Evolutionary conservation across 2,113 vertebrate species (phyloP).

Genomic region (Thalassarche chlororhynchos): DNA sequence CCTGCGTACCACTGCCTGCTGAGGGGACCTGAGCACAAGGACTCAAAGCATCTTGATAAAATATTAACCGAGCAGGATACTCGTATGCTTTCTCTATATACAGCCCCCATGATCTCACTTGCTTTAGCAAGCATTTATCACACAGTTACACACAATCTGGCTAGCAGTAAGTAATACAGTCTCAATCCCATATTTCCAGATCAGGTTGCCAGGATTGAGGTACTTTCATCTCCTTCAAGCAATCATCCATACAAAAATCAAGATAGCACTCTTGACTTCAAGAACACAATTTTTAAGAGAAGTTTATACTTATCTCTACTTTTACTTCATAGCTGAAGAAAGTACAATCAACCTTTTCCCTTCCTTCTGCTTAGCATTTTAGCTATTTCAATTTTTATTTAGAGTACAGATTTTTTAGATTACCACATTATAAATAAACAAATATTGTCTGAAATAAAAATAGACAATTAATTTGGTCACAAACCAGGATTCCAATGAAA

Average conservation of each 20-base stretch:
- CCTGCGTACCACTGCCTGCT: background rate
- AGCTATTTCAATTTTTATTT: background rate
- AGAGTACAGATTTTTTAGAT: background rate
- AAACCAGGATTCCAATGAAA: background rate
- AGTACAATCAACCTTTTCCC: background rate
- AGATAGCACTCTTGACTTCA: background rate
- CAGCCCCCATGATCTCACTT: background rate
- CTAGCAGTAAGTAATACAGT: background rate
- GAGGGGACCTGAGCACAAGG: background rate
- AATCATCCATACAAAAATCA: background rate
- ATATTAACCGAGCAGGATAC: background rate
- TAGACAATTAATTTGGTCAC: background rate
- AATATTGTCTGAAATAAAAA: background rate
- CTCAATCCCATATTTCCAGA: fast-evolving
- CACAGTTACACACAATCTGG: background rate
- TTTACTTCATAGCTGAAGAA: background rate
- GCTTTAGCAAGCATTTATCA: background rate
- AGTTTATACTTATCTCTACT: background rate
- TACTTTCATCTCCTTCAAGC: background rate
- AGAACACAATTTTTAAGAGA: background rate
- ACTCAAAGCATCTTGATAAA: background rate
- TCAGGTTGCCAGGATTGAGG: background rate
- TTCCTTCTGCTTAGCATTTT: background rate
- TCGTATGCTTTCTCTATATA: background rate
- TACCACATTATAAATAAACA: background rate